Conservation (phyloP, 2,888 invertebrate species). For the Pseudococcus longispinus region DNA sequence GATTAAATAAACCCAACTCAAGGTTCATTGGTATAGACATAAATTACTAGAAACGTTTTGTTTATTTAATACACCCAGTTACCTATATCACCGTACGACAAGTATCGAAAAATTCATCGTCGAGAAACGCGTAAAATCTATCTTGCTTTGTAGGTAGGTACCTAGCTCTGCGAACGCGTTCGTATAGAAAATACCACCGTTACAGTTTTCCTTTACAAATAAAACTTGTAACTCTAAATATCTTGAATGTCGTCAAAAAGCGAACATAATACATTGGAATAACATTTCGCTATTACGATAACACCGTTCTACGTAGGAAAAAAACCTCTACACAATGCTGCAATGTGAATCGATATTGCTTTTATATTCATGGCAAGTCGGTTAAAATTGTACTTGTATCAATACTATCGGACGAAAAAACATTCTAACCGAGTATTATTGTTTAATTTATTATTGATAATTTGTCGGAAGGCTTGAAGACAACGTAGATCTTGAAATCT, state of each 20-base stretch:
- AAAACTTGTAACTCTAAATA: constrained; percentile 18
- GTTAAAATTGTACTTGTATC: constrained; percentile 24
- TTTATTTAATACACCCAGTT: background rate
- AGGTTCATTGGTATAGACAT: background rate
- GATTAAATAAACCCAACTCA: background rate
- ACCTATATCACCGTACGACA: background rate
- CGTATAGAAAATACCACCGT: background rate
- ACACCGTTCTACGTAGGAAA: background rate
- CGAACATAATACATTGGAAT: constrained; percentile 9
- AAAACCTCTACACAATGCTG: background rate
- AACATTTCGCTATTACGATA: constrained; percentile 37
- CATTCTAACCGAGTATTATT: background rate
- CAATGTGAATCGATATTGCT: constrained; percentile 42
- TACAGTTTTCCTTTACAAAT: constrained; percentile 16
- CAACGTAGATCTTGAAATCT: background rate
- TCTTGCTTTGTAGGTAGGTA: background rate
- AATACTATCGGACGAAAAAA: background rate
- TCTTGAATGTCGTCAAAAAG: constrained; percentile 37
- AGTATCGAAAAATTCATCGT: background rate
- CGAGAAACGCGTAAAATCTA: background rate
- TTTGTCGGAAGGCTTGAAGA: background rate
- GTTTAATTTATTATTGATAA: background rate
- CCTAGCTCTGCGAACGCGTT: background rate
- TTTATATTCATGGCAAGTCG: constrained; percentile 33
- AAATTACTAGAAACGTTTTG: background rate